Evolutionary conservation across 2,888 invertebrate species (phyloP), one percentile per base, ranked within the genome.

Genomic region (Yponomeuta malinellus): DNA sequence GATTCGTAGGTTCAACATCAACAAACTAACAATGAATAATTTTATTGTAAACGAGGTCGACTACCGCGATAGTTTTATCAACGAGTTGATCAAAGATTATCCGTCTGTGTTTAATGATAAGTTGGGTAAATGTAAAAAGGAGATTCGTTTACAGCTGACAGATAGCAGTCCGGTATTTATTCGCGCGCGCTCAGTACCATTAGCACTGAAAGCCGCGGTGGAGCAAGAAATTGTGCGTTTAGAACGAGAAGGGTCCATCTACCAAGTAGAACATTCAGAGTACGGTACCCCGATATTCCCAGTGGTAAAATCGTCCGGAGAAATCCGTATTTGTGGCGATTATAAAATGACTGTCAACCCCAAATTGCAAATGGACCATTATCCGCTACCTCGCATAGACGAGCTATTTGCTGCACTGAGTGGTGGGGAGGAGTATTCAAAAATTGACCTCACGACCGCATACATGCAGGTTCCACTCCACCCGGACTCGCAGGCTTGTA

Each of bases 221-320:
- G n/a, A n/a, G n/a, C n/a, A n/a, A n/a, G n/a, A n/a, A n/a, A n/a
- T n/a, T 4, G 33, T 2, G 33, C 33, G 78, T 0, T 71, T 80
- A 59, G 74, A 75, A 68, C 70, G 71, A 33, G 76, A 75, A 64
- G 75, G 73, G 43, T 72, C 73, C 9, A 77, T 79, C 37, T 74
- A 74, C 59, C 73, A 72, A 23, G 76, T 79, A 0, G 78, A 78
- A 5, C 63, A 73, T 9, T 78, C 78, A 0, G 78, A 77, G 10
- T 78, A 76, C 67, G 78, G 77, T 9, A 79, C 78, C 29, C 72
- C 72, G 43, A 71, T 71, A 9, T 66, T 71, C 3, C 70, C 63
- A 63, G 69, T 52, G 65, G 71, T 71, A 72, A 71, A 71, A 52
- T 9, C n/a, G 31, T 66, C 65, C 33, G 70, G 67, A 12, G n/a